phyloP scores from a whole-genome alignment of 1,140 invertebrate genomes.

The Cotesia chilonis region DNA sequence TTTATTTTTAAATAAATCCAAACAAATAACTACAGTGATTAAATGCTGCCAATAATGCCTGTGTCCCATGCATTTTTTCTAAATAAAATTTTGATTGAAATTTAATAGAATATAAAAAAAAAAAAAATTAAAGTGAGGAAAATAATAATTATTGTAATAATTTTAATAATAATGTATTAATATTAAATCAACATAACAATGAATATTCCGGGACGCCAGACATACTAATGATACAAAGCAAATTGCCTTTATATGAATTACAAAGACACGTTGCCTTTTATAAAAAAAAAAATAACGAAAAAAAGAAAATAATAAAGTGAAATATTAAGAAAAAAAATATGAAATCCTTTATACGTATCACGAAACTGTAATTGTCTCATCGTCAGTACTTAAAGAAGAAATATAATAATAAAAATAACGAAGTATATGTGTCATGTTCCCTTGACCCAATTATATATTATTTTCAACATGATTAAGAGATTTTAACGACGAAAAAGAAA shows the following conservation, averaged over 20 bases:
- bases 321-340: constrained; percentile 50
- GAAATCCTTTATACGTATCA: constrained; percentile 52
- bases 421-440: constrained; percentile 8
- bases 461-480: constrained; percentile 43
- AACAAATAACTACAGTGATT: not conserved
- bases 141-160: constrained; percentile 32
- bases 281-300: constrained; percentile 54
- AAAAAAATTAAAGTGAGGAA: constrained; percentile 24
- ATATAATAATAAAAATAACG: constrained; percentile 21
- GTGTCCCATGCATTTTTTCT: constrained; percentile 53
- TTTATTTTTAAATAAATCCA: not conserved
- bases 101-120: constrained; percentile 30
- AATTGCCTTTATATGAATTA: constrained; percentile 65
- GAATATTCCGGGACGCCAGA: constrained; percentile 53
- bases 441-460: constrained; percentile 31
- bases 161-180: constrained; percentile 15
- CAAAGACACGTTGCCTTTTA: constrained; percentile 65
- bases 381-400: constrained; percentile 58
- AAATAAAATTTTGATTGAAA: constrained; percentile 30
- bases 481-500: constrained; percentile 34
- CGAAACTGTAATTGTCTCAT: constrained; percentile 51
- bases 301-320: constrained; percentile 39
- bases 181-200: constrained; percentile 17
- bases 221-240: constrained; percentile 65
- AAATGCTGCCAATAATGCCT: constrained; percentile 62